A percentile compares a stretch with the other conserved stretches of the same genome.
These are phyloP conservation scores for Astyanax mexicanus DNA, from an alignment of 2,797 vertebrate genomes.

Conservation along the genomic window DNA sequence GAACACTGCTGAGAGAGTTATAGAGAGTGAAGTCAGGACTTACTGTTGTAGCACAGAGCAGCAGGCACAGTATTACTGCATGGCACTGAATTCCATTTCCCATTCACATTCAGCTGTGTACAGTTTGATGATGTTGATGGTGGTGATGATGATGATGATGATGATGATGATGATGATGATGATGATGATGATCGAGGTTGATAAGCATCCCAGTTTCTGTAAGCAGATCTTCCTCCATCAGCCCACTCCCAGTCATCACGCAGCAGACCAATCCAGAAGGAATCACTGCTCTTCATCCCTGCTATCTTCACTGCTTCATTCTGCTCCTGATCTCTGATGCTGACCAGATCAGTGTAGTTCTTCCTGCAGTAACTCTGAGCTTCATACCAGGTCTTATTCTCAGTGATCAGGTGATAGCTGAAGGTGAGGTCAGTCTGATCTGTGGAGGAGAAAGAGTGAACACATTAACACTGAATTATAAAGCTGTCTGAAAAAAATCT, in stretches of 20 bases:
- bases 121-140: rapidly evolving
- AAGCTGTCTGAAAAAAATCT: no score
- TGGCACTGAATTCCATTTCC: background rate
- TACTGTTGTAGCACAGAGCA: conserved; percentile 16
- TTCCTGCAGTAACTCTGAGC: background rate
- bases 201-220: background rate
- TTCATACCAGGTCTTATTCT: background rate
- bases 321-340: conserved; percentile 7
- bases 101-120: background rate
- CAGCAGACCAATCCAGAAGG: conserved; percentile 68
- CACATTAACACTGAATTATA: no score
- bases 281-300: background rate
- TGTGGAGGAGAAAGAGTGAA: background rate
- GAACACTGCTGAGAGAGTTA: background rate
- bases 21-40: no score
- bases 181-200: rapidly evolving
- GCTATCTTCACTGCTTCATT: rapidly evolving
- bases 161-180: no score
- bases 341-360: background rate
- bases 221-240: conserved; percentile 55
- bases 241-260: background rate
- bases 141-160: no score
- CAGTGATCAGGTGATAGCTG: background rate
- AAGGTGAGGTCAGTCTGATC: background rate
- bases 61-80: background rate